Evolutionary conservation across 2,888 invertebrate species (phyloP), one percentile per base, ranked within the genome.

Genomic region (Drosophila bunnanda): DNA sequence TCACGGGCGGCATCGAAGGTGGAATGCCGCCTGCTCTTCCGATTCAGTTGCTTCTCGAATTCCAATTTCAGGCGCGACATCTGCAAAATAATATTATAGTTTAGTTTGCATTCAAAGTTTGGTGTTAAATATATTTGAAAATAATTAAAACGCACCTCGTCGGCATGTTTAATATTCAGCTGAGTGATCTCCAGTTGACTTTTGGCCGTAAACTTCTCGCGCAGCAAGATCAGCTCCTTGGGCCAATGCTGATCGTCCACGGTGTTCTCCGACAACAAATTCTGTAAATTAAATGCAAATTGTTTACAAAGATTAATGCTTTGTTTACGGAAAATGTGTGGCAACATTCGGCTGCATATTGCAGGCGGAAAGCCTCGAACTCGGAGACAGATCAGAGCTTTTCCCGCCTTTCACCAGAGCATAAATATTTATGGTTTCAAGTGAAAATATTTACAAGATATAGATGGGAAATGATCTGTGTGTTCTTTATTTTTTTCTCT

Each of bases 181-280:
- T 94, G 93, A 43, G 93, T 93, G 30, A 95, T 94, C 90, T 95
- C 93, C 70, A 93, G 91, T 89, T 94, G 94, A 86, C 94, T 94
- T 89, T 95, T 95, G 25, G 94, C 94, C 59, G 95, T 94, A 75
- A 96, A 95, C 92, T 95, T 95, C 92, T 96, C 95, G 17, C 96
- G 93, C 41, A 96, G 92, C 77, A 95, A 94, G 57, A 96, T 93
- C 78, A 96, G 93, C 92, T 96, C 96, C 70, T 94, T 92, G 43
- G 96, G 96, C 96, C 96, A 96, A 84, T 94, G 94, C 61, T 95
- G 95, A 91, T 95, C 94, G 89, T 95, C 95, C 59, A 95, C 94
- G 72, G 94, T 95, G 73, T 94, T 93, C 28, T 96, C 95, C 86
- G 94, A 95, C 77, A 96, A 93, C 85, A 96, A 92, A 88, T 95